Conservation (phyloP, 1,140 invertebrate species). For the Euwallacea fornicatus region DNA sequence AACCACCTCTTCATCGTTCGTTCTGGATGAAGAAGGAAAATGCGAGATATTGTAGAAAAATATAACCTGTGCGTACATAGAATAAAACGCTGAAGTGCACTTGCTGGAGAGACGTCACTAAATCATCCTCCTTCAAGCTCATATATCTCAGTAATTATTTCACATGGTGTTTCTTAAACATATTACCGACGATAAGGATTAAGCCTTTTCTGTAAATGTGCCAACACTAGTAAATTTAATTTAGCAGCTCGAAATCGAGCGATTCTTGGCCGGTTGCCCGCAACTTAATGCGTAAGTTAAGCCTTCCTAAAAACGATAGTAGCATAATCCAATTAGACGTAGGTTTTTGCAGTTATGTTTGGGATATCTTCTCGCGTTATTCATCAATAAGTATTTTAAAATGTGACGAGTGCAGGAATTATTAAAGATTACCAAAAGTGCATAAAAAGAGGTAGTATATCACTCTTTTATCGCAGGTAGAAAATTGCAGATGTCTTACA, state of each 20-base stretch:
- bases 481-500: slow-evolving; percentile 13
- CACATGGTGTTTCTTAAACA: slow-evolving; percentile 18
- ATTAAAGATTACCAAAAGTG: not conserved
- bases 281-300: slow-evolving; percentile 24
- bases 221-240: slow-evolving; percentile 28
- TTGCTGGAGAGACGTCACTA: not conserved
- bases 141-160: slow-evolving; percentile 20
- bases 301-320: not conserved
- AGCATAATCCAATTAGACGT: not conserved
- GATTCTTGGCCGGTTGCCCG: slow-evolving; percentile 18
- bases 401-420: not conserved
- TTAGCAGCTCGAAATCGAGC: slow-evolving; percentile 18
- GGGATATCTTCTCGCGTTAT: not conserved
- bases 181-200: slow-evolving; percentile 30
- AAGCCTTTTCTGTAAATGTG: slow-evolving; percentile 33
- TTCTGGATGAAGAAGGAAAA: too few species aligned
- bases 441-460: not conserved
- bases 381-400: not conserved
- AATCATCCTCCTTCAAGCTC: slow-evolving; percentile 22
- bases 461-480: not conserved
- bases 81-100: too few species aligned
- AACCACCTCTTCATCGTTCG: too few species aligned
- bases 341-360: not conserved
- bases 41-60: too few species aligned
- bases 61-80: too few species aligned